These are phyloP conservation scores for Melangyna quadrimaculata DNA, from an alignment of 2,888 invertebrate genomes.

Conservation along the genomic window DNA sequence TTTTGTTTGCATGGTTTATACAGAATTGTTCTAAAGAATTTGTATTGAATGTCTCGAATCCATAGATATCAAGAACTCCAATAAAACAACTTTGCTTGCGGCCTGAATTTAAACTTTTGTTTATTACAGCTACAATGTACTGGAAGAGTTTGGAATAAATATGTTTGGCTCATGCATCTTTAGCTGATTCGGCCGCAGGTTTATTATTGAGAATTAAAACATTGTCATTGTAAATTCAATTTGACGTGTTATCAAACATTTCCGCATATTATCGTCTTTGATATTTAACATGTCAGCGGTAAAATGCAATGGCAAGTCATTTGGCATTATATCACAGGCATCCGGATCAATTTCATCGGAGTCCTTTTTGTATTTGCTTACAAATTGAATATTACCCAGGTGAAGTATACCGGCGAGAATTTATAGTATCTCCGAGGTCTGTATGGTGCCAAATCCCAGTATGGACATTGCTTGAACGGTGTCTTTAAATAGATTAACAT, in stretches of 20 bases:
- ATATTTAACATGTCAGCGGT: slow-evolving; percentile 89
- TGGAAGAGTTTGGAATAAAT: slow-evolving; percentile 96
- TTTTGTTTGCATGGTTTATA: slow-evolving; percentile 99
- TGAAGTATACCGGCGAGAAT: slow-evolving; percentile 95
- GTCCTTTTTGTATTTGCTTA: slow-evolving; percentile 83
- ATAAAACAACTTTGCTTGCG: slow-evolving; percentile 90
- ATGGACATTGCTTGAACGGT: slow-evolving; percentile 88
- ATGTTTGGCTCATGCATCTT: slow-evolving; percentile 98
- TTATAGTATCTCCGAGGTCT: slow-evolving; percentile 88
- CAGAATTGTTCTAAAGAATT: slow-evolving; percentile 99
- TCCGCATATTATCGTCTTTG: slow-evolving; percentile 87
- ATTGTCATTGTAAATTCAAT: slow-evolving; percentile 95
- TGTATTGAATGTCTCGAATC: slow-evolving; percentile 96
- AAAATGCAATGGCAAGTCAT: slow-evolving; percentile 86
- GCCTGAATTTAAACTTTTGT: slow-evolving; percentile 89
- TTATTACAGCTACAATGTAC: slow-evolving; percentile 95
- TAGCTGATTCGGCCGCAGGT: slow-evolving; percentile 88
- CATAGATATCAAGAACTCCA: slow-evolving; percentile 98
- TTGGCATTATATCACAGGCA: slow-evolving; percentile 85
- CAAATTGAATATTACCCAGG: slow-evolving; percentile 92
- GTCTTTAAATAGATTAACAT: slow-evolving; percentile 90
- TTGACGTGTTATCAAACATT: slow-evolving; percentile 95
- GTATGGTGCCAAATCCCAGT: slow-evolving; percentile 87
- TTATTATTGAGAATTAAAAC: slow-evolving; percentile 93
- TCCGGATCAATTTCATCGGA: slow-evolving; percentile 84